These are phyloP conservation scores for Torymus auratus DNA, from an alignment of 2,888 invertebrate genomes.

Conservation along the genomic window DNA sequence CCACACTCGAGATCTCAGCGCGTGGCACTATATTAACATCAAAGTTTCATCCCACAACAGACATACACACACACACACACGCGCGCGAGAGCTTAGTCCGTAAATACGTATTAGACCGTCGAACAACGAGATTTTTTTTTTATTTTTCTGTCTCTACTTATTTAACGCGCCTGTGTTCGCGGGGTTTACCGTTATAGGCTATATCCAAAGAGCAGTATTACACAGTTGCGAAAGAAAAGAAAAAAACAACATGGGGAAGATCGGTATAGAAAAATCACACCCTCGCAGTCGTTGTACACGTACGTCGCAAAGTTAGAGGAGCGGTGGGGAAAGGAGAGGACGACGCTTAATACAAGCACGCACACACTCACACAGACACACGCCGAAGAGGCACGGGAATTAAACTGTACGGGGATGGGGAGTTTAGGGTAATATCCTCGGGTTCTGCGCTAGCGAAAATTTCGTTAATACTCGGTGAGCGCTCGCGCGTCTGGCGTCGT, in stretches of 20 bases:
- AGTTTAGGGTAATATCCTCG: constrained; percentile 33
- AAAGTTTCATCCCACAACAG: neutral
- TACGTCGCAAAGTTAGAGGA: too few relatives aligned
- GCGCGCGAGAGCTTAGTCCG: constrained; percentile 7
- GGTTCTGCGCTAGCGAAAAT: constrained; percentile 26
- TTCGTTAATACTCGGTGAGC: constrained; percentile 46
- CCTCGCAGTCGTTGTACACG: constrained; percentile 11
- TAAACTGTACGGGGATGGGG: constrained; percentile 31
- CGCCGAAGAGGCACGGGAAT: constrained; percentile 1
- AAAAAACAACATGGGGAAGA: neutral
- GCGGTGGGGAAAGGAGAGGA: too few relatives aligned
- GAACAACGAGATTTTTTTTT: neutral
- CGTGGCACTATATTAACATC: constrained; percentile 16
- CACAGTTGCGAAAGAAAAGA: neutral
- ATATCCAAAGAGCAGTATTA: neutral
- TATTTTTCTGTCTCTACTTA: too few relatives aligned
- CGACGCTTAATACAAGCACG: too few relatives aligned
- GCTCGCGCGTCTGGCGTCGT: constrained; percentile 3
- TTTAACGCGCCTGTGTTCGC: too few relatives aligned
- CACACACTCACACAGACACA: too few relatives aligned
- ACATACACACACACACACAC: neutral
- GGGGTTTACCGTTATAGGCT: too few relatives aligned
- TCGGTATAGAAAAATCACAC: constrained; percentile 27
- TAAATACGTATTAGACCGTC: constrained; percentile 22
- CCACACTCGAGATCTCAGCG: neutral